Conservation (phyloP, 2,797 vertebrate genomes). For the Urophycis tenuis region DNA sequence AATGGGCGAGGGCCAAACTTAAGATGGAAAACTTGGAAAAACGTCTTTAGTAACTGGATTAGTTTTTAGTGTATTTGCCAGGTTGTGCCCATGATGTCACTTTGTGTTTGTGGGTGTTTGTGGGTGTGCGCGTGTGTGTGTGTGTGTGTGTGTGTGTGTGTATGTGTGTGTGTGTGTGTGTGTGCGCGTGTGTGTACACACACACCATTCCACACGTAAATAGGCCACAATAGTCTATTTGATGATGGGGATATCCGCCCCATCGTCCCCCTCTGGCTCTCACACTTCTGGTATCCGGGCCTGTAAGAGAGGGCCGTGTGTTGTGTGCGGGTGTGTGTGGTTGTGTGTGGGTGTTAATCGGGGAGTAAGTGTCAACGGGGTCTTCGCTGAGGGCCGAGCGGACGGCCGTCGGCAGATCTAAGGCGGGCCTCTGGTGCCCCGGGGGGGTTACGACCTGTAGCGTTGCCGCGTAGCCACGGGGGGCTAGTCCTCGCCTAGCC, state of each 20-base stretch:
- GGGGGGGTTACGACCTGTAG: slow-evolving; percentile 14
- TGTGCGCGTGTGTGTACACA: slow-evolving; percentile 1
- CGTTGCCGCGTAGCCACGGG: neutral
- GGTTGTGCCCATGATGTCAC: slow-evolving; percentile 29
- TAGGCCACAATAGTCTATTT: too few species aligned
- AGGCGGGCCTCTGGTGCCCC: slow-evolving; percentile 13
- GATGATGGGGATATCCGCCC: too few species aligned
- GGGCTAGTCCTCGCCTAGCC: neutral
- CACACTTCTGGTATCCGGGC: too few species aligned
- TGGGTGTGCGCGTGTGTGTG: slow-evolving; percentile 14
- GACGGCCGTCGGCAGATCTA: slow-evolving; percentile 18
- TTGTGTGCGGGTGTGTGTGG: neutral
- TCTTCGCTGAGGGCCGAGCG: slow-evolving; percentile 21
- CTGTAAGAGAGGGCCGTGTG: neutral
- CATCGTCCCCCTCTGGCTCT: too few species aligned
- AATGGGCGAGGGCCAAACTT: slow-evolving; percentile 15
- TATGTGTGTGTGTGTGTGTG: slow-evolving; percentile 8
- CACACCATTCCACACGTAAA: too few species aligned
- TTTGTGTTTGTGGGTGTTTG: slow-evolving; percentile 5
- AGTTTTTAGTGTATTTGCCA: slow-evolving; percentile 28
- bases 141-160: neutral
- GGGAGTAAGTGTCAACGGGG: slow-evolving; percentile 2
- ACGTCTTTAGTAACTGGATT: slow-evolving; percentile 25
- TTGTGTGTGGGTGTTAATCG: neutral
- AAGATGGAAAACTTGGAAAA: slow-evolving; percentile 33